Evolutionary conservation across 2,888 invertebrate genomes (phyloP), one percentile per base, ranked within the genome.

Genomic region (Lithophane ornitopus): DNA sequence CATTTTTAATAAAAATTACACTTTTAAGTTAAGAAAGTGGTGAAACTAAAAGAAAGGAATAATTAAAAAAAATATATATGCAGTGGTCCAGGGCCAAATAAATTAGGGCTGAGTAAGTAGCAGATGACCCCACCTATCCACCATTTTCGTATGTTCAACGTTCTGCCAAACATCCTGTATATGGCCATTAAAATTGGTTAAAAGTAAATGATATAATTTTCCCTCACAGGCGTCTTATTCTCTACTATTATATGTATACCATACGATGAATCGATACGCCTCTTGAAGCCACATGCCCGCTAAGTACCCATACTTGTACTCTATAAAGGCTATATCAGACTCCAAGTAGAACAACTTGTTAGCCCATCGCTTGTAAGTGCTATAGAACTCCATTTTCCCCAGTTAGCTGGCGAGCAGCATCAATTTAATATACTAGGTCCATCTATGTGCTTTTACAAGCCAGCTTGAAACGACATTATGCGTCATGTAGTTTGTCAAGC

Each of bases 321-420:
- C 26, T 54, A 34, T 62, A 67, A 62, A 74, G 81, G 69, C 70
- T 54, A 74, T 80, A 84, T 70, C 52, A 79, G 46, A 28, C 74
- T n/a, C 49, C 56, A 70, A 74, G 74, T 70, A 81, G 56, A 59
- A 70, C 85, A 81, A 85, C 61, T 76, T 82, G 85, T 81, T 85
- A 85, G 82, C 73, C 73, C 72, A 76, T 76, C 52, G 54, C 56
- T 19, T 65, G 54, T 67, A 81, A 81, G 82, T 76, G 82, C 68
- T 66, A 72, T 70, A 85, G 70, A 85, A 76, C 69, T 73, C 70
- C 49, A 76, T 73, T 85, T 76, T 61, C 28, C 62, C 16, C 61
- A 70, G 81, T 73, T 70, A 69, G 61, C 63, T 68, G 66, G 84
- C 59, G 61, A 80, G 65, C 56, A 84, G 74, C 69, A 67, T 74